Evolutionary conservation across 1,140 invertebrate species (phyloP).

Genomic region (Luehdorfia chinensis): DNA sequence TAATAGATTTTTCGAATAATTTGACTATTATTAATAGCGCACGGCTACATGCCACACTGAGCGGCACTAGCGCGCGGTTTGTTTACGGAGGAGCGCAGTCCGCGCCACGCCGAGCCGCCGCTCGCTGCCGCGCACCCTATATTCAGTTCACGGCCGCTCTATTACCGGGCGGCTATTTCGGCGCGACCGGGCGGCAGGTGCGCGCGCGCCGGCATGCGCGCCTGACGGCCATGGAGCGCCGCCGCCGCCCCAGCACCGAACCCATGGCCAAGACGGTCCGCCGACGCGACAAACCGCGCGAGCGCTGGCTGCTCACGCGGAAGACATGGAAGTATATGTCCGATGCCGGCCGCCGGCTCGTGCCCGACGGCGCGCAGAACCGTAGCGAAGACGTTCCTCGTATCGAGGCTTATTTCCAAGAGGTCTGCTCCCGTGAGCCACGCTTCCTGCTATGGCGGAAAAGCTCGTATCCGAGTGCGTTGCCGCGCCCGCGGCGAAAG

Average conservation of each 20-base stretch:
- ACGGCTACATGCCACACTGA: slow-evolving; percentile 29
- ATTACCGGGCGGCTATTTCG: slow-evolving; percentile 72
- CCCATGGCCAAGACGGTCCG: slow-evolving; percentile 67
- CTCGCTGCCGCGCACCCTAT: slow-evolving; percentile 46
- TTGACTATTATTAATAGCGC: slow-evolving; percentile 4
- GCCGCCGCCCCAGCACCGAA: slow-evolving; percentile 52
- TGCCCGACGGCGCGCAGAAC: slow-evolving; percentile 86
- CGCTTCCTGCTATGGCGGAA: slow-evolving; percentile 89
- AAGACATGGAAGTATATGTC: slow-evolving; percentile 95
- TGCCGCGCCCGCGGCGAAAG: slow-evolving; percentile 77
- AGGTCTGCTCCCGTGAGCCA: slow-evolving; percentile 86
- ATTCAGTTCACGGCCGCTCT: slow-evolving; percentile 73
- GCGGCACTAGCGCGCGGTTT: slow-evolving; percentile 39
- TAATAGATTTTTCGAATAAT: neutral
- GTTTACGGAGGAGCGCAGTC: slow-evolving; percentile 64
- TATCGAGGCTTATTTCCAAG: slow-evolving; percentile 90
- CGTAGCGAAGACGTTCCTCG: slow-evolving; percentile 85
- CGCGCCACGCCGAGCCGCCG: slow-evolving; percentile 49
- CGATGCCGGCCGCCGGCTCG: slow-evolving; percentile 89
- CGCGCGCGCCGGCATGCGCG: slow-evolving; percentile 56
- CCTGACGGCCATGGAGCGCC: slow-evolving; percentile 60
- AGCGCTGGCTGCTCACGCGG: slow-evolving; percentile 90
- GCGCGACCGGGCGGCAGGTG: slow-evolving; percentile 63
- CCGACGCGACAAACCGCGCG: slow-evolving; percentile 80
- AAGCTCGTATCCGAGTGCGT: slow-evolving; percentile 85